Percentiles rank a stretch among this genome's conserved stretches.
These are phyloP conservation scores for Patagioenas fasciata DNA, from an alignment of 2,113 vertebrate species.

Conservation along the genomic window DNA sequence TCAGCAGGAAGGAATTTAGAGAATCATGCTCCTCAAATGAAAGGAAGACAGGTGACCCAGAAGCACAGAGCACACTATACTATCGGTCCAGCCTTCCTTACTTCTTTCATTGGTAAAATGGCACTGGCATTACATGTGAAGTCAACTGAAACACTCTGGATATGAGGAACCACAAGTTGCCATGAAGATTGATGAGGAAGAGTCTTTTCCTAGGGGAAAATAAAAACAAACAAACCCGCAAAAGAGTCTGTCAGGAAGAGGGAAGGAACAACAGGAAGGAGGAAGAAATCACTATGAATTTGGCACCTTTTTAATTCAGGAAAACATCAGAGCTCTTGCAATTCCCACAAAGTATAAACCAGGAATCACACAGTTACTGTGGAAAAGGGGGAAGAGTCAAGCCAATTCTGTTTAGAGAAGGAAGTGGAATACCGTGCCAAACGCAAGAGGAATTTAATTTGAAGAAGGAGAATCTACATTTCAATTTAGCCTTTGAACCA, in stretches of 20 bases:
- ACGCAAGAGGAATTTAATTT: neutral
- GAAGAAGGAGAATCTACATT: neutral
- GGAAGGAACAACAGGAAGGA: neutral
- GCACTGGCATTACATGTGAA: neutral
- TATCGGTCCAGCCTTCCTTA: neutral
- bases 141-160: neutral
- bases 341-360: slow-evolving; percentile 19
- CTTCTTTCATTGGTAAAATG: neutral
- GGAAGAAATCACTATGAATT: neutral
- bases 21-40: neutral
- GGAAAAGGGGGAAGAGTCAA: neutral
- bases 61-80: neutral
- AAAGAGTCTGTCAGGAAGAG: neutral
- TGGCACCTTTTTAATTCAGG: neutral
- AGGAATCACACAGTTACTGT: neutral
- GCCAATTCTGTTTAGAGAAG: neutral
- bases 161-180: neutral
- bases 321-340: neutral
- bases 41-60: neutral
- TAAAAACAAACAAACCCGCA: neutral
- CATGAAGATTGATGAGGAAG: neutral
- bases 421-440: neutral
- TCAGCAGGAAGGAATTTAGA: neutral
- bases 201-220: neutral
- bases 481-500: neutral